Conservation (phyloP, 53 echinoderm and acorn worm species). For the Henricia sp. region DNA sequence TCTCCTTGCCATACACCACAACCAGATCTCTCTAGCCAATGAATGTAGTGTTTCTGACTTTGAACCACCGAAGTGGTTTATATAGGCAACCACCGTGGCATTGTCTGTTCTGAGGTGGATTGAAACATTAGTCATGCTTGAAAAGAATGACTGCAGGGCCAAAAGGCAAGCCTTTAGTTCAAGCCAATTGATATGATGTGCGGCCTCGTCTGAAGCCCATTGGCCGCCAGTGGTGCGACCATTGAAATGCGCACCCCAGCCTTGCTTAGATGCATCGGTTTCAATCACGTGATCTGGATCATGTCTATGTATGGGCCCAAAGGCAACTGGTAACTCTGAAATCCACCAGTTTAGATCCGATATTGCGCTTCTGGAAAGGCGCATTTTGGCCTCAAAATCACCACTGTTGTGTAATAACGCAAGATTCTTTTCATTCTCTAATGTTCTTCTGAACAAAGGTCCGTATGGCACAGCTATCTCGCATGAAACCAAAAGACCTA, state of each 20-base stretch:
- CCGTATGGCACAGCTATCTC: neutral
- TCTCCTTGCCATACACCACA: too few species aligned
- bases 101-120: neutral
- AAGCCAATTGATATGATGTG: neutral
- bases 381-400: slow-evolving; percentile 6
- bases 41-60: too few species aligned
- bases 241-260: too few species aligned
- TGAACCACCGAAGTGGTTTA: too few species aligned
- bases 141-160: neutral
- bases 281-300: too few species aligned
- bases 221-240: too few species aligned
- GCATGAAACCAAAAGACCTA: slow-evolving; percentile 4
- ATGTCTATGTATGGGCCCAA: slow-evolving; percentile 12
- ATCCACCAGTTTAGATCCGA: too few species aligned
- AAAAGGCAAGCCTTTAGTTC: neutral
- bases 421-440: neutral
- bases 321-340: neutral
- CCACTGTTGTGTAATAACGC: neutral
- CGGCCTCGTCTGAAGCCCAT: neutral
- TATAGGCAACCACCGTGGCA: too few species aligned
- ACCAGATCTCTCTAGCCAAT: too few species aligned
- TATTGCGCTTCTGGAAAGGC: neutral
- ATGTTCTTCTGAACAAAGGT: neutral
- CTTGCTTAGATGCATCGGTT: too few species aligned
- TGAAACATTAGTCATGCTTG: neutral